A percentile compares a stretch with the other conserved stretches of the same genome.
Evolutionary conservation across 1,140 invertebrate genomes (phyloP).

Genomic region (Penaeus japonicus): DNA sequence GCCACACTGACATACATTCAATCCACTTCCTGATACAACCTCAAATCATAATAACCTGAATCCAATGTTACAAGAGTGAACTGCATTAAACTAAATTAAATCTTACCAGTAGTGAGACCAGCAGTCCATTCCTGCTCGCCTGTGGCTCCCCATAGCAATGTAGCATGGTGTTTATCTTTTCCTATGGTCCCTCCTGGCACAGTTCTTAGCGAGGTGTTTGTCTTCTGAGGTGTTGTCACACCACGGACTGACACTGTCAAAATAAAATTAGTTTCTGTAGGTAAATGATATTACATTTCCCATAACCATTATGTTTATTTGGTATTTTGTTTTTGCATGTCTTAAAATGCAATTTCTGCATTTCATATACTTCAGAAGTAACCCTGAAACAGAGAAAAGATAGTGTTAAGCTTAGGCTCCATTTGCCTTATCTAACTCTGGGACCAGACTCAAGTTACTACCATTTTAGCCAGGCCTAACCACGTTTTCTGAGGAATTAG

Average conservation of each 20-base stretch:
- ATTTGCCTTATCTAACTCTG: too few relatives aligned
- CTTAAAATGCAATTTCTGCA: too few relatives aligned
- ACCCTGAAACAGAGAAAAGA: too few relatives aligned
- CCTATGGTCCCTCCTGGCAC: neutral
- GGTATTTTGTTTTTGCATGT: too few relatives aligned
- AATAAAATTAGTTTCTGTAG: neutral
- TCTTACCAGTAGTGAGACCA: conserved; percentile 87
- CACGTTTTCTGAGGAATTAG: too few relatives aligned
- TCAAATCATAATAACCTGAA: too few relatives aligned
- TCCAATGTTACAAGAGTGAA: neutral
- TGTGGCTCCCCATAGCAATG: conserved; percentile 84
- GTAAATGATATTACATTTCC: too few relatives aligned
- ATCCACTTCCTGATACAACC: neutral
- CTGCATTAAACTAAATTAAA: conserved; percentile 61
- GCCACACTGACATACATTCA: neutral
- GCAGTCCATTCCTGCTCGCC: conserved; percentile 95
- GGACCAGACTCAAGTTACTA: too few relatives aligned
- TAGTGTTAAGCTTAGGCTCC: too few relatives aligned
- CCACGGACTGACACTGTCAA: conserved; percentile 27
- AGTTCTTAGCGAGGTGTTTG: neutral
- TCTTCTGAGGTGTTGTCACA: conserved; percentile 32
- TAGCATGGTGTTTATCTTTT: conserved; percentile 45
- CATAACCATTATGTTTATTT: too few relatives aligned
- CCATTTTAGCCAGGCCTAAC: too few relatives aligned
- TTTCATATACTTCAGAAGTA: too few relatives aligned